Base-by-base conservation (phyloP, 2,797 vertebrate genomes). In the Labroides dimidiatus region DNA sequence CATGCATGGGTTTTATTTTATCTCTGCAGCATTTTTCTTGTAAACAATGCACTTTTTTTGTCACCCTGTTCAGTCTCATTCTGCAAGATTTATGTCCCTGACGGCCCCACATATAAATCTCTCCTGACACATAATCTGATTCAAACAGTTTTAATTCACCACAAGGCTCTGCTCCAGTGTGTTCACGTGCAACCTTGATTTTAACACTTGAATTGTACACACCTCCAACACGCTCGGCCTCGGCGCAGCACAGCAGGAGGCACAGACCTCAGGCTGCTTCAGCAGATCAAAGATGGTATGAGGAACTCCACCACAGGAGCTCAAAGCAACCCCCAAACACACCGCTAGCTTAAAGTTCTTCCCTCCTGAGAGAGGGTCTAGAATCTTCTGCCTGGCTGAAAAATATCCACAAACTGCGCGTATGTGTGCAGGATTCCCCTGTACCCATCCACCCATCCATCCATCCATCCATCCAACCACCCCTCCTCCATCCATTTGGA, bases 261-360 rank as follows among this genome's bases (percentile, higher is more conserved):
- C 66, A n/a, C 37, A 62, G 66, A 77, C 85, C 85, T 75, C 65
- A 64, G 82, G 85, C 85, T 70, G 59, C 61, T 78, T 66, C 68
- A 53, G 55, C 10, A 81, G 61, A 89, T 91, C 84, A 91, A 89
- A 89, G 81, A 60, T 60, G 56, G 47, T 50, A 47, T 58, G 52
- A 65, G 23, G 4, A 53, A 48, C 33, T 30, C 23, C 12, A 6
- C 41, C 41, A 6, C 30, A 17, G 12, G 43, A 53, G 53, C 45
- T 70, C 23, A 36, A 42, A 71, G 60, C 60, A 73, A 8, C 61
- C 67, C 44, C 33, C 15, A 37, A 62, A 60, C 55, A 56, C 39
- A 50, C 23, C 43, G 64, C 21, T 73, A 6, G 58, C 50, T 72
- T 58, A 55, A n/a, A 36, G 69, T 55, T 3, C 24, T 36, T 54